Base-by-base conservation (phyloP, 2,113 vertebrate genomes). In the Scolopax mira region DNA sequence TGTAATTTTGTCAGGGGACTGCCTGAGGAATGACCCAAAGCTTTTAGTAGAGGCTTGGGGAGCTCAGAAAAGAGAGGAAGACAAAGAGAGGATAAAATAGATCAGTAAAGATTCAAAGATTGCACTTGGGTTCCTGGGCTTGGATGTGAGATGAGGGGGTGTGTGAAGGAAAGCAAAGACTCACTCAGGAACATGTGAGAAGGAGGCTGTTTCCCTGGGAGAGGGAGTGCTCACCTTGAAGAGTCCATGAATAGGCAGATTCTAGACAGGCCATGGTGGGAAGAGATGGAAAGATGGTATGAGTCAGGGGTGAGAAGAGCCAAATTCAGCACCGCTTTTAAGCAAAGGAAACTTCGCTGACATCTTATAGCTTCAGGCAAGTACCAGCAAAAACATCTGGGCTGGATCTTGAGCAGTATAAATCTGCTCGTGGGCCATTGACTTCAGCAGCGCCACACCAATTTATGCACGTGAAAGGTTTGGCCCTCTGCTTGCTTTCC, bases 341-440 rank as follows among this genome's bases (percentile, higher is more conserved):
- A 90, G 62, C 66, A 61, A 84, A 92, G 89, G 62, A 95, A 87
- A 89, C 90, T 95, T 90, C 2, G 0, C 82, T 95, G 92, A 95
- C 79, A 90, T 91, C 91, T 94, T 92, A 71, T 17, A 94, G 84
- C 88, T 96, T 81, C 84, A 37, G 92, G 93, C 92, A 89, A 89
- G 70, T 79, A 95, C 90, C 70, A 92, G 77, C 61, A 87, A 57
- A 89, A 96, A 89, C 88, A 93, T 96, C 94, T 96, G 94, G 86
- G 80, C 73, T 96, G 54, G 83, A 89, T 94, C 88, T 86, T 48
- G 46, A 88, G 85, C 24, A 24, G 71, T 51, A 55, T 95, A 84
- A 90, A 90, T 93, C 80, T 86, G 39, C 80, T 61, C 61, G 57
- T 70, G 55, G 54, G 37, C 70, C 62, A 58, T n/a, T 67, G 85